Evolutionary conservation across 2,888 invertebrate genomes (phyloP).

Genomic region (Aproaerema taeniolella): DNA sequence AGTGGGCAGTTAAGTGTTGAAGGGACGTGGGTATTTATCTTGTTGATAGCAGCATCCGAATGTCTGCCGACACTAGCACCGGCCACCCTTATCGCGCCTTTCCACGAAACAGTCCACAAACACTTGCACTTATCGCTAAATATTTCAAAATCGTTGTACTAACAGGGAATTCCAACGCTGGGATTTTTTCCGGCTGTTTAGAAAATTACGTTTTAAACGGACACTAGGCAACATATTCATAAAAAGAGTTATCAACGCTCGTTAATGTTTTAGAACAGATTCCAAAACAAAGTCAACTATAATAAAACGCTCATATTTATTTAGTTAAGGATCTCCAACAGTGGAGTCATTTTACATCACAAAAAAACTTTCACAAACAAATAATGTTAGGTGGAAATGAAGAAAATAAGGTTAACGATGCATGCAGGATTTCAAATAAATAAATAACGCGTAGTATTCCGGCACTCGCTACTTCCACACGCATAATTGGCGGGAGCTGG

Average conservation of each 20-base stretch:
- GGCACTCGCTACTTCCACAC: conserved; percentile 17
- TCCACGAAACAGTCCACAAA: conserved; percentile 65
- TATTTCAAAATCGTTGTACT: conserved; percentile 52
- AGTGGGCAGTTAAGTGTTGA: conserved; percentile 4
- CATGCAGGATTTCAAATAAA: conserved; percentile 12
- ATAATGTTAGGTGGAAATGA: neutral
- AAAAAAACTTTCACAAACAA: neutral
- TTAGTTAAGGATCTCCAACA: neutral
- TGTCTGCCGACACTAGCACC: conserved; percentile 41
- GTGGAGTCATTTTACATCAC: neutral
- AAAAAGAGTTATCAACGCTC: no score
- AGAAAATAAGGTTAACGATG: conserved; percentile 3
- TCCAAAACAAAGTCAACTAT: neutral
- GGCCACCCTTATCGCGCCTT: conserved; percentile 55
- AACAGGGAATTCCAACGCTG: conserved; percentile 26
- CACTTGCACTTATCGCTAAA: conserved; percentile 65
- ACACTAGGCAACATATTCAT: no score
- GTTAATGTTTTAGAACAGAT: neutral
- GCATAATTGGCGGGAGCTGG: conserved; percentile 40
- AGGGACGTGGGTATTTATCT: conserved; percentile 47
- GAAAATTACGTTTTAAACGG: no score
- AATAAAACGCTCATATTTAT: neutral
- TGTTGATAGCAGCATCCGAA: conserved; percentile 61
- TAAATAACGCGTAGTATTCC: conserved; percentile 19
- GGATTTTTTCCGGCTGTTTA: conserved; percentile 9